phyloP scores from a whole-genome alignment of 2,797 vertebrate genomes.

The Coccyzus lansbergi region DNA sequence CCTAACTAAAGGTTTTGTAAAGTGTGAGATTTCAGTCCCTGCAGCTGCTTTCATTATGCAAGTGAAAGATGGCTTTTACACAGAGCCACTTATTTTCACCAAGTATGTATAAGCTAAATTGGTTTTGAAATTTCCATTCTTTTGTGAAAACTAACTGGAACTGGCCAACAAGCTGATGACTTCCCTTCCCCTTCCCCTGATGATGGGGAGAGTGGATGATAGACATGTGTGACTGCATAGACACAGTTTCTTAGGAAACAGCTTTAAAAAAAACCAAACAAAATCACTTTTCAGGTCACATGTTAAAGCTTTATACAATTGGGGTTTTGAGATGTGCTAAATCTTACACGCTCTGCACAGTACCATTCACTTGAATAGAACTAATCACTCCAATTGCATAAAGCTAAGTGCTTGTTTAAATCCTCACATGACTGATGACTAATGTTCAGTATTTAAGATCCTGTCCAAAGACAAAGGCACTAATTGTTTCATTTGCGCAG shows the following conservation, averaged over 20 bases:
- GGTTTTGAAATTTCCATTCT: not conserved
- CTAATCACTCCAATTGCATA: slow-evolving; percentile 58
- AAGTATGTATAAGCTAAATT: not conserved
- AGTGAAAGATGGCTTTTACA: not conserved
- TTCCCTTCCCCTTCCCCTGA: fast-evolving
- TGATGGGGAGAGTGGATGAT: not conserved
- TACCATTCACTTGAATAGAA: slow-evolving; percentile 51
- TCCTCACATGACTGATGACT: slow-evolving; percentile 67
- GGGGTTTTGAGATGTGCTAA: slow-evolving; percentile 51
- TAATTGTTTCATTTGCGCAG: slow-evolving; percentile 40
- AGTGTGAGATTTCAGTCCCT: not conserved
- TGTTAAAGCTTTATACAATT: slow-evolving; percentile 36
- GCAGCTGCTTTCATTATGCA: not conserved
- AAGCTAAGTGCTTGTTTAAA: slow-evolving; percentile 67
- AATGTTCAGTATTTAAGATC: slow-evolving; percentile 54
- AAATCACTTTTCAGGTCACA: slow-evolving; percentile 9
- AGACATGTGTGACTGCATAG: not conserved
- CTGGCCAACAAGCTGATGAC: not conserved
- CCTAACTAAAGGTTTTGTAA: not conserved
- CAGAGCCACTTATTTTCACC: not conserved
- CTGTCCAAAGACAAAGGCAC: slow-evolving; percentile 36
- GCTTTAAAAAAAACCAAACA: not conserved
- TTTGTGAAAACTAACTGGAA: not conserved
- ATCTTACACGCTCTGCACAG: slow-evolving; percentile 2
- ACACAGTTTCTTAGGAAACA: slow-evolving; percentile 18